Conservation (phyloP, 2,888 invertebrate genomes). For the Mesochorus sp. region DNA sequence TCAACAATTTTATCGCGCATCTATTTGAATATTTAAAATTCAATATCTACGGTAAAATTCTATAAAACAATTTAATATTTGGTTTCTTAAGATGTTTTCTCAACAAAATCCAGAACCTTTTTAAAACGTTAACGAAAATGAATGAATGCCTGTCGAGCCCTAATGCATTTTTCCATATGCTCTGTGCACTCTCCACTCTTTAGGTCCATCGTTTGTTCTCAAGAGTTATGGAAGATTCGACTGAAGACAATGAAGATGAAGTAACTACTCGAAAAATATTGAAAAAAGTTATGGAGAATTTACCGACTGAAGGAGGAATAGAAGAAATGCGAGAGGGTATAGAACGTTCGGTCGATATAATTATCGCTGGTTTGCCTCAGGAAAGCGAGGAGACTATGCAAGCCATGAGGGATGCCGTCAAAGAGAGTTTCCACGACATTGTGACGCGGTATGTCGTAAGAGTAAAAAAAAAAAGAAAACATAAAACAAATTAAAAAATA, state of each 20-base stretch:
- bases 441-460: constrained; percentile 53
- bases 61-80: too few species aligned
- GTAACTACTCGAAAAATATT: constrained; percentile 55
- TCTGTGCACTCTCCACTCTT: too few species aligned
- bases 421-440: constrained; percentile 63
- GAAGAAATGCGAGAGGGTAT: constrained; percentile 61
- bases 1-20: too few species aligned
- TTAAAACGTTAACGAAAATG: too few species aligned
- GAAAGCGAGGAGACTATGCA: constrained; percentile 52
- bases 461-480: neutral
- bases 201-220: constrained; percentile 61
- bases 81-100: too few species aligned
- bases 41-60: too few species aligned
- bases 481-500: too few species aligned
- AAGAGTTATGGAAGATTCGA: constrained; percentile 53
- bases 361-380: constrained; percentile 52
- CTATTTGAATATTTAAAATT: too few species aligned
- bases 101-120: too few species aligned
- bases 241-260: constrained; percentile 40
- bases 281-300: constrained; percentile 55
- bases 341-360: constrained; percentile 59
- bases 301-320: constrained; percentile 49
- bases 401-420: constrained; percentile 50
- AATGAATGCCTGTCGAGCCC: too few species aligned
- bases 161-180: too few species aligned